phyloP scores from a whole-genome alignment of 1,140 invertebrate species.

The Pissodes strobi region DNA sequence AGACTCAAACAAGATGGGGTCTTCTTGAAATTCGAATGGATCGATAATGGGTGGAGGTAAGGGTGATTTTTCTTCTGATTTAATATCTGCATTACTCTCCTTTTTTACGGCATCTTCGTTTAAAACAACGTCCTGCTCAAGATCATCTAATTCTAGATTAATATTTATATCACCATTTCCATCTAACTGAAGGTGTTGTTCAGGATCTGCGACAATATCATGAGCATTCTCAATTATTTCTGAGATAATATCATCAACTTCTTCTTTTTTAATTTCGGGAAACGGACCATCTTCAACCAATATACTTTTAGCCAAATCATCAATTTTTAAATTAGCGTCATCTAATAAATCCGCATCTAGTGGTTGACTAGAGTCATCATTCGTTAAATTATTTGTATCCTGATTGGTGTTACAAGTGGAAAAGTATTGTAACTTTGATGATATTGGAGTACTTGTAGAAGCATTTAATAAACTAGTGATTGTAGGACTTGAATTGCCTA shows the following conservation, averaged over 20 bases:
- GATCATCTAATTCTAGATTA: slow-evolving; percentile 51
- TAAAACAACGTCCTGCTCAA: slow-evolving; percentile 44
- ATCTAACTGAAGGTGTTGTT: slow-evolving; percentile 52
- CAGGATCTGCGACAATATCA: slow-evolving; percentile 53
- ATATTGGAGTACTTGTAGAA: slow-evolving; percentile 55
- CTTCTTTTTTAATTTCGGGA: slow-evolving; percentile 54
- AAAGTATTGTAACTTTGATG: slow-evolving; percentile 33
- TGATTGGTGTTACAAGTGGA: slow-evolving; percentile 30
- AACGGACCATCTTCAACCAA: slow-evolving; percentile 49
- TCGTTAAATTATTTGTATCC: slow-evolving; percentile 11
- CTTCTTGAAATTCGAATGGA: slow-evolving; percentile 55
- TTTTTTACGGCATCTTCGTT: slow-evolving; percentile 5
- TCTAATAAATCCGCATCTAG: slow-evolving; percentile 44
- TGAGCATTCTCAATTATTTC: slow-evolving; percentile 53
- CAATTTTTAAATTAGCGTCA: slow-evolving; percentile 51
- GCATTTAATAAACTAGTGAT: slow-evolving; percentile 63
- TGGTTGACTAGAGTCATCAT: slow-evolving; percentile 24
- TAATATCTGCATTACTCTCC: neutral
- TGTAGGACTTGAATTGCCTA: slow-evolving; percentile 56
- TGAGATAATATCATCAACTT: slow-evolving; percentile 54
- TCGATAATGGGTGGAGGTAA: slow-evolving; percentile 54
- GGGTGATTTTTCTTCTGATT: neutral
- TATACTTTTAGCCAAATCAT: slow-evolving; percentile 53
- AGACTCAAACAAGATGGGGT: slow-evolving; percentile 48
- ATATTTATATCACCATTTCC: slow-evolving; percentile 52